phyloP scores from a whole-genome alignment of 2,797 vertebrate species.

The Fringilla coelebs region DNA sequence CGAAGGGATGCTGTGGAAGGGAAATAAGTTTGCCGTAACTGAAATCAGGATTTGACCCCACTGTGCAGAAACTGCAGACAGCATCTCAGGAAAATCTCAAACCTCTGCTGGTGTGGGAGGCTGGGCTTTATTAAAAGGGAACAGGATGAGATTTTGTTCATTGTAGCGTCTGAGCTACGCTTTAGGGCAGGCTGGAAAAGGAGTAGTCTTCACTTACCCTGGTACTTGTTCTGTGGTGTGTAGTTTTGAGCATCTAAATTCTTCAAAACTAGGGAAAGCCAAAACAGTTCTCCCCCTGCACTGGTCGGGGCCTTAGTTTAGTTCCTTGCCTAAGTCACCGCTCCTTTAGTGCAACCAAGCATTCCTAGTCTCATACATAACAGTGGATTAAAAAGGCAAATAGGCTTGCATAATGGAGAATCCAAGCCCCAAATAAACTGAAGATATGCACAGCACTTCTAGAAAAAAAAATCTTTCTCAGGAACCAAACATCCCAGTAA shows the following conservation, averaged over 20 bases:
- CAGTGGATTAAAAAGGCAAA: not conserved
- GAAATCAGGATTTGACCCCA: not conserved
- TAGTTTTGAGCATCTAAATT: not conserved
- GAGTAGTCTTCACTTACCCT: not conserved
- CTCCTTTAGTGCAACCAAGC: not conserved
- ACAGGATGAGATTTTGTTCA: not conserved
- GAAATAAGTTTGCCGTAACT: not conserved
- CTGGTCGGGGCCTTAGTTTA: not conserved
- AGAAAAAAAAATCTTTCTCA: not conserved
- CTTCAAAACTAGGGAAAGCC: rapidly evolving
- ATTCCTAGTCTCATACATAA: not conserved
- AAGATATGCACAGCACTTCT: not conserved
- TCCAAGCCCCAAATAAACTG: not conserved
- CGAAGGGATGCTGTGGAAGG: not conserved
- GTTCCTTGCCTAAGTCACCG: not conserved
- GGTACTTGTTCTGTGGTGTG: not conserved
- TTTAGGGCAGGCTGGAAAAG: not conserved
- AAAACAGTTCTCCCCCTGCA: not conserved
- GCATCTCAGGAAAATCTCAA: not conserved
- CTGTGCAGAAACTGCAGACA: not conserved
- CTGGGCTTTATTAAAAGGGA: not conserved
- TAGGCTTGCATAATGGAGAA: not conserved
- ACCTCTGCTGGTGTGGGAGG: not conserved
- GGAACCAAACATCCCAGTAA: not conserved
- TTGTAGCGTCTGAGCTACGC: not conserved